Evolutionary conservation across 2,113 vertebrate species (phyloP).

Genomic region (Telmatochromis brachygnathus): DNA sequence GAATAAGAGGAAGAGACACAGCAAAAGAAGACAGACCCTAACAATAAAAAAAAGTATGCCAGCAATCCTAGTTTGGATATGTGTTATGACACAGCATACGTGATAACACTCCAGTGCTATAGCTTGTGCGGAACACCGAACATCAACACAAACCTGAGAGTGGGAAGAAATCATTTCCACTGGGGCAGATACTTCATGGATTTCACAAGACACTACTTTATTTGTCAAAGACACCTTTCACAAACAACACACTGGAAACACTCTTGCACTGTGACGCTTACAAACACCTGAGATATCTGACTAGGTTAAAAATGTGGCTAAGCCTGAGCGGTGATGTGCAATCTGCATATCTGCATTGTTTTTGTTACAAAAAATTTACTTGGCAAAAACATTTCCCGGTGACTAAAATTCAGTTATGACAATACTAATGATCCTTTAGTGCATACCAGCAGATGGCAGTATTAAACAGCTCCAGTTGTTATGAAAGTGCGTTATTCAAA

Average conservation of each 20-base stretch:
- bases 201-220: background rate
- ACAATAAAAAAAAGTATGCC: background rate
- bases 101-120: background rate
- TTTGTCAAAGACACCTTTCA: constrained; percentile 23
- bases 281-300: background rate
- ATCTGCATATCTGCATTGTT: background rate
- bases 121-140: background rate
- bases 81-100: background rate
- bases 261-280: background rate
- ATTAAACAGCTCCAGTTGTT: constrained; percentile 30
- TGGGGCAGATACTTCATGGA: background rate
- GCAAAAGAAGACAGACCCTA: background rate
- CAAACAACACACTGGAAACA: constrained; percentile 3
- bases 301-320: background rate
- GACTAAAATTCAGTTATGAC: background rate
- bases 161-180: background rate
- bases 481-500: background rate
- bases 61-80: background rate
- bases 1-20: background rate
- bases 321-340: background rate
- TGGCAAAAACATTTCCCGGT: background rate
- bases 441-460: constrained; percentile 61
- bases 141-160: background rate
- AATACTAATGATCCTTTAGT: background rate
- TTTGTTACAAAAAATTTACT: background rate